These are phyloP conservation scores for Taxidea taxus DNA, from an alignment of 2,113 vertebrate genomes.

Conservation along the genomic window DNA sequence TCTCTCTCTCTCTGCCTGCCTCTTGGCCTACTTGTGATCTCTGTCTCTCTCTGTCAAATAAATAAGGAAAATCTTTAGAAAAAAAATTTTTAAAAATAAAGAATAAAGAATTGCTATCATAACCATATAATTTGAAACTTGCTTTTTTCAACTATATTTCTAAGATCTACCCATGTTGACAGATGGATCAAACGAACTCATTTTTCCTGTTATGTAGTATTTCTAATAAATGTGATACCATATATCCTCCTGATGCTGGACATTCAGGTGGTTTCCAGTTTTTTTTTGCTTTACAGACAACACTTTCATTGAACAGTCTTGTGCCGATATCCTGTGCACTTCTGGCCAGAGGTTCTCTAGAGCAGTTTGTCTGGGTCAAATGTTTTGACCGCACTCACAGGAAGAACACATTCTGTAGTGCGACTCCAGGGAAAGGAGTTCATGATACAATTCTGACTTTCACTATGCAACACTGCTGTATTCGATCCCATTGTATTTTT, in stretches of 20 bases:
- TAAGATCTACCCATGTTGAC: background rate
- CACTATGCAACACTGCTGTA: background rate
- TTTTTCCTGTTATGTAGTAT: background rate
- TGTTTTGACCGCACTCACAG: background rate
- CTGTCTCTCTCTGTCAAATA: no score
- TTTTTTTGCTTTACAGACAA: background rate
- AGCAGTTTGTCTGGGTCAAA: background rate
- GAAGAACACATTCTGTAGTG: conserved; percentile 15
- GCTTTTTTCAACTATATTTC: background rate
- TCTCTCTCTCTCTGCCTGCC: no score
- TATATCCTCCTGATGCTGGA: background rate
- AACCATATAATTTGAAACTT: background rate
- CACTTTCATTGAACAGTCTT: background rate
- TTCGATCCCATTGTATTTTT: background rate
- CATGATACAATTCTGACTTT: conserved; percentile 13
- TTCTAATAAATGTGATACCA: background rate
- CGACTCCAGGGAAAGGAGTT: background rate
- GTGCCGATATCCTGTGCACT: background rate
- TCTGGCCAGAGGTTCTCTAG: background rate
- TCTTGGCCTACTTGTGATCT: no score
- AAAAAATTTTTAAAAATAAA: no score
- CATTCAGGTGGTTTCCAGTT: background rate
- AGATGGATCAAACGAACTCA: background rate
- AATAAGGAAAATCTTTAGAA: no score
- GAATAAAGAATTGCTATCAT: background rate